Evolutionary conservation across 2,113 vertebrate species (phyloP).

Genomic region (Petaurus breviceps): DNA sequence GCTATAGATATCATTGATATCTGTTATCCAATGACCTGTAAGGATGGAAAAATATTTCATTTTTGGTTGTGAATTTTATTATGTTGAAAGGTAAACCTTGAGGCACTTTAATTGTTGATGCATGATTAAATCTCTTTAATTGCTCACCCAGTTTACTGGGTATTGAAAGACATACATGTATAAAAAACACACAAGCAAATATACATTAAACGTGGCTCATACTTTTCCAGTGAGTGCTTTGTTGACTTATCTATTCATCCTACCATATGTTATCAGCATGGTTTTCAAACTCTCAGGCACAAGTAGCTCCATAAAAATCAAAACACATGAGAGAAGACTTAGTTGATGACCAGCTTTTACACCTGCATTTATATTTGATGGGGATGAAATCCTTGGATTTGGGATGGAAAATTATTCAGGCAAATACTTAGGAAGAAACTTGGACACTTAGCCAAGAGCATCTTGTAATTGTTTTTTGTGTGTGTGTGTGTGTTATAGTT

Average conservation of each 20-base stretch:
- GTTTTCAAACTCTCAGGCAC: constrained; percentile 37
- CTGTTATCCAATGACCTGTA: background rate
- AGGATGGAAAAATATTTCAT: background rate
- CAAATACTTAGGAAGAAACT: constrained; percentile 10
- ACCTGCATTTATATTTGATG: background rate
- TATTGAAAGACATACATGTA: background rate
- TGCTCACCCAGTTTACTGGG: background rate
- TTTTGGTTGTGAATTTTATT: background rate
- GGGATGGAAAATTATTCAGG: background rate
- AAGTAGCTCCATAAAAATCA: constrained; percentile 23
- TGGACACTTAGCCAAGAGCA: background rate
- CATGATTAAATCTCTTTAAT: background rate
- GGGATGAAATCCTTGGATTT: background rate
- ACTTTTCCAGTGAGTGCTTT: background rate
- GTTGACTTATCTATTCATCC: background rate
- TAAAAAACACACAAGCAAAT: background rate
- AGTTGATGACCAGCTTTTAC: background rate
- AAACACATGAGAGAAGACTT: background rate
- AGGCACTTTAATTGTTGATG: background rate
- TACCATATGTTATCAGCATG: background rate
- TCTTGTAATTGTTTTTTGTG: constrained; percentile 4
- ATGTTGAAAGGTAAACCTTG: background rate
- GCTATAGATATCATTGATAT: background rate
- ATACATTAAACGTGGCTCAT: background rate
- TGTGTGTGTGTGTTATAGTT: background rate